Base-by-base conservation (phyloP, 1,140 invertebrate species). In the Euura lappo region DNA sequence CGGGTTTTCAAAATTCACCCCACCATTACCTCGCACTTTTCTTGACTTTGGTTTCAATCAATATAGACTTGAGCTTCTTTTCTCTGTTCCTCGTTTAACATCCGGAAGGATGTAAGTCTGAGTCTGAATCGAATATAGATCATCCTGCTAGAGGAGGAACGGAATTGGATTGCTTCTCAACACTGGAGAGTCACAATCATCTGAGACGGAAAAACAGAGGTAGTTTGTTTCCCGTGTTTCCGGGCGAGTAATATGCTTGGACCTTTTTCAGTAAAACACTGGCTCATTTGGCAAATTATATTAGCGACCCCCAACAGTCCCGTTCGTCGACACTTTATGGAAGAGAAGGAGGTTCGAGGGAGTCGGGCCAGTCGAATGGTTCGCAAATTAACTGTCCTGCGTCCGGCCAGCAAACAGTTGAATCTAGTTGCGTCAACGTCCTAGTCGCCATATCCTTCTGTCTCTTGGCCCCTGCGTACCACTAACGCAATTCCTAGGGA, bases 361-460 rank as follows among this genome's bases (percentile, higher is more conserved):
- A 28, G 28, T 28, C 28, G 28, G 28, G 28, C 28, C 28, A 1
- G 28, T 28, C 51, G 51, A 60, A 60, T 60, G 51, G 51, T 60
- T 60, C 4, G 51, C 51, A 60, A 60, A 60, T 60, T 60, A 60
- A 60, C 51, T 60, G 51, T 60, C 51, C 51, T n/a, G 51, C 13
- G 51, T 60, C 51, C 51, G 51, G 51, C 51, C 10, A 60, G 51
- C 51, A 60, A 60, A 60, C 51, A 60, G 51, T 60, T 60, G 51
- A 60, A 60, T 60, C 51, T 60, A 60, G 51, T 60, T 60, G 51
- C 51, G 51, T 60, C 51, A 60, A 60, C 51, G 51, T 60, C 51
- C 51, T 60, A 60, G 4, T 60, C 51, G 13, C 51, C 51, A 8
- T 8, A n/a, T n/a, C 51, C 51, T 60, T 60, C 10, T n/a, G 13